Conservation (phyloP, 2,888 invertebrate species). For the Xestia xanthographa region DNA sequence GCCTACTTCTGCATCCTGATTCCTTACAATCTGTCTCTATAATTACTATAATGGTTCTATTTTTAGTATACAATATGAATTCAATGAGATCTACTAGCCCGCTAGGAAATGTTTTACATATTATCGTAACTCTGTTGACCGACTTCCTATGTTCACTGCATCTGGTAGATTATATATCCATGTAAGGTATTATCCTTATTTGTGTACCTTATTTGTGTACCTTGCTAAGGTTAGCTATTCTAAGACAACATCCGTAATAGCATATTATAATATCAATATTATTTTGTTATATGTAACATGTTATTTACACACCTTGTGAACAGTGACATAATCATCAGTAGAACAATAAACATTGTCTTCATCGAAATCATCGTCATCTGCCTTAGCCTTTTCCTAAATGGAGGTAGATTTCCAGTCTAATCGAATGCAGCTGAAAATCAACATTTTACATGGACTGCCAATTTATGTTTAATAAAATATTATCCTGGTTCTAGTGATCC, state of each 20-base stretch:
- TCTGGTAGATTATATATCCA: conserved; percentile 21
- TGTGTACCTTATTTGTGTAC: conserved; percentile 8
- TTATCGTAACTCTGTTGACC: conserved; percentile 1
- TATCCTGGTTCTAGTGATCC: neutral
- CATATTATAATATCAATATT: neutral
- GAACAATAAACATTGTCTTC: neutral
- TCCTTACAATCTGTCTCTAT: neutral
- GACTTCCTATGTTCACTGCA: conserved; percentile 41
- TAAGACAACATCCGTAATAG: conserved; percentile 26
- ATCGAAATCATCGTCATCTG: neutral
- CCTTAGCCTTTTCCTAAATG: neutral
- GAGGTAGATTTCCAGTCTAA: neutral
- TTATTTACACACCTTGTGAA: neutral
- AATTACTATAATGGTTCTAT: too few relatives aligned
- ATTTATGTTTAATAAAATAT: neutral
- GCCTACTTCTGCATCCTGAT: conserved; percentile 2
- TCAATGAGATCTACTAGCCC: conserved; percentile 30
- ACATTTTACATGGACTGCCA: neutral
- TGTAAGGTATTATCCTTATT: conserved; percentile 11
- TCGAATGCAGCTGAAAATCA: neutral
- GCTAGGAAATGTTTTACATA: conserved; percentile 46
- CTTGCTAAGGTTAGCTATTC: conserved; percentile 28
- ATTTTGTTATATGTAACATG: neutral
- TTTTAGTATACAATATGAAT: conserved; percentile 1
- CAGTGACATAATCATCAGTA: neutral